Evolutionary conservation across 1,140 invertebrate genomes (phyloP).

Genomic region (Drosophila ambigua): DNA sequence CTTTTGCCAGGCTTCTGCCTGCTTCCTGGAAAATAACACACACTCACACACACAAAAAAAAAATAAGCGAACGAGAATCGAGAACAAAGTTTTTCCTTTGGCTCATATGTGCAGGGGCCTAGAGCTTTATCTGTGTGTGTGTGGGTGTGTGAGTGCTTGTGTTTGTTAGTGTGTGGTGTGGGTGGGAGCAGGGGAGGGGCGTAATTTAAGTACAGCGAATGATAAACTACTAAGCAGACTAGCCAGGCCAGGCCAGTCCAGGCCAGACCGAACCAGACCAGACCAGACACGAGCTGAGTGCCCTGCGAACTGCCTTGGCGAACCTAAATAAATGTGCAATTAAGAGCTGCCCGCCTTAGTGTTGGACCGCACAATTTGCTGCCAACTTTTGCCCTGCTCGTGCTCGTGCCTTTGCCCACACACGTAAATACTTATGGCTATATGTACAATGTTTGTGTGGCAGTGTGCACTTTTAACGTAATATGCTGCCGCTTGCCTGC

Average conservation of each 20-base stretch:
- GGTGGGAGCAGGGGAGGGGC: conserved; percentile 21
- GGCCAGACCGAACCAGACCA: conserved; percentile 4
- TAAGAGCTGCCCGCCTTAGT: conserved; percentile 79
- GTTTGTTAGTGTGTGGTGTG: conserved; percentile 12
- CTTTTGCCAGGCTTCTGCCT: conserved; percentile 53
- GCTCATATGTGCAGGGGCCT: conserved; percentile 16
- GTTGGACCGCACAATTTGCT: conserved; percentile 77
- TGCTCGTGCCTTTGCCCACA: conserved; percentile 7
- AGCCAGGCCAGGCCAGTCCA: conserved; percentile 10
- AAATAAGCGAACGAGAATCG: conserved; percentile 43
- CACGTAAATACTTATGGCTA: conserved; percentile 42
- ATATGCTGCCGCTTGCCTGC: conserved; percentile 77
- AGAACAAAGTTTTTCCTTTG: conserved; percentile 61
- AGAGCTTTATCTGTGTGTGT: conserved; percentile 31
- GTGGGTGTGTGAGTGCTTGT: conserved; percentile 8
- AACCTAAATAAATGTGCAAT: conserved; percentile 83
- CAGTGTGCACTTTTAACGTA: conserved; percentile 73
- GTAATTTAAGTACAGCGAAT: conserved; percentile 78
- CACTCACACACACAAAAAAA: conserved; percentile 15
- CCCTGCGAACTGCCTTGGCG: conserved; percentile 45
- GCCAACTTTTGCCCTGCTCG: conserved; percentile 60
- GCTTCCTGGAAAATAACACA: conserved; percentile 32
- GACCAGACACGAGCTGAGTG: conserved; percentile 25
- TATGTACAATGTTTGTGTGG: conserved; percentile 13
- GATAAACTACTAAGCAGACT: conserved; percentile 80